phyloP scores from a whole-genome alignment of 2,888 invertebrate species.

The Chymomyza procnemis region DNA sequence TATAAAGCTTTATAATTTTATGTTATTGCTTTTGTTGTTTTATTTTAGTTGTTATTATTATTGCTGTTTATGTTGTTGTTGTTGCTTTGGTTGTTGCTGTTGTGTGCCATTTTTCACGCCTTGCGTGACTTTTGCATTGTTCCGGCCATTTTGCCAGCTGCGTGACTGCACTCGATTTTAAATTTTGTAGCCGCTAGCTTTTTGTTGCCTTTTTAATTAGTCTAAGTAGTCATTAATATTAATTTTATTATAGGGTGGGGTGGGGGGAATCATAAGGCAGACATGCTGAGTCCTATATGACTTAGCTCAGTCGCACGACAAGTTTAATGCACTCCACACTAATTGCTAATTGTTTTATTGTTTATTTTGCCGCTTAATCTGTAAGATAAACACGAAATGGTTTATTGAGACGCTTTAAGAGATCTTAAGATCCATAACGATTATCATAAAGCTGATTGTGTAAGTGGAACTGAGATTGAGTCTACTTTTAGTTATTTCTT shows the following conservation, averaged over 20 bases:
- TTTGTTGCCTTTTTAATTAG: constrained; percentile 45
- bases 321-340: constrained; percentile 53
- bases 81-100: constrained; percentile 8
- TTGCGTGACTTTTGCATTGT: constrained; percentile 49
- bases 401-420: background rate
- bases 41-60: constrained; percentile 16
- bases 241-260: constrained; percentile 58
- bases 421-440: background rate
- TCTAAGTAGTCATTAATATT: constrained; percentile 62
- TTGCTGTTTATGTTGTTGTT: constrained; percentile 8
- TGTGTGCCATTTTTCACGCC: constrained; percentile 27
- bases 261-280: constrained; percentile 51
- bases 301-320: constrained; percentile 26
- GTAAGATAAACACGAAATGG: constrained; percentile 40
- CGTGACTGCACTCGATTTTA: constrained; percentile 54
- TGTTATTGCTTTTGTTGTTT: constrained; percentile 29
- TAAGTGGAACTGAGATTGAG: no score
- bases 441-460: background rate
- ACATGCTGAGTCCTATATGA: background rate
- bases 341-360: constrained; percentile 26
- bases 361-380: constrained; percentile 33
- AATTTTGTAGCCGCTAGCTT: background rate
- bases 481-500: no score
- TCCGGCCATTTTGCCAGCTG: constrained; percentile 40
- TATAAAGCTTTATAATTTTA: constrained; percentile 30